Base-by-base conservation (phyloP, 2,113 vertebrate species). In the Sterna hirundo region DNA sequence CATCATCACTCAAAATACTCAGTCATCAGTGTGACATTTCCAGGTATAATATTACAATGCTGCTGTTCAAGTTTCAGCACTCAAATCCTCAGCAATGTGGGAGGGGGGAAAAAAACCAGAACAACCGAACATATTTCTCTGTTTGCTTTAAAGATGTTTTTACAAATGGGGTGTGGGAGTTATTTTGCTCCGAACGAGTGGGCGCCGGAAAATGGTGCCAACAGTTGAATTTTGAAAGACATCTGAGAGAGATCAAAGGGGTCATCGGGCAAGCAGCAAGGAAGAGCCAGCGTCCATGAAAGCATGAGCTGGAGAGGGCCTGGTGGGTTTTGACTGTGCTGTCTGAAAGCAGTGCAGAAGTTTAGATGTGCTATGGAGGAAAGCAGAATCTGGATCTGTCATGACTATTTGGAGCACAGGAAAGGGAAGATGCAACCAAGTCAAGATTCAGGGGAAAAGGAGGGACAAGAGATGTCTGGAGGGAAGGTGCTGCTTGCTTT, bases 121-220 rank as follows among this genome's bases (percentile, higher is more conserved):
- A 32, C 8, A 9, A 69, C 13, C 44, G 60, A 83, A 93, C 34
- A 71, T 34, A 23, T 64, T 92, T 85, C 61, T 92, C 44, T 92
- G 17, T 76, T 94, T 94, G 11, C n/a, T 90, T 88, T 64, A 68
- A 86, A 88, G 64, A 88, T 72, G 46, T 70, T 97, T 95, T 93
- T 47, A 68, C 81, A 78, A 92, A 90, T 58, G 42, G 9, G 13
- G 9, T 49, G 91, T 90, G 64, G 93, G 79, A 74, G 79, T 93
- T 92, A 49, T 90, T 90, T 95, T 92, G 68, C 49, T 94, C 62
- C 69, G 83, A 92, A 47, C 5, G 7, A 96, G 61, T 75, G 58
- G 79, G 82, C 0, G 0, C 21, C 17, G 23, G 49, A 85, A 87
- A 95, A 74, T 19, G 13, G 13, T 15, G 10, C 64, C 74, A 90